Base-by-base conservation (phyloP, 2,113 vertebrate species). In the Sylvietta virens region DNA sequence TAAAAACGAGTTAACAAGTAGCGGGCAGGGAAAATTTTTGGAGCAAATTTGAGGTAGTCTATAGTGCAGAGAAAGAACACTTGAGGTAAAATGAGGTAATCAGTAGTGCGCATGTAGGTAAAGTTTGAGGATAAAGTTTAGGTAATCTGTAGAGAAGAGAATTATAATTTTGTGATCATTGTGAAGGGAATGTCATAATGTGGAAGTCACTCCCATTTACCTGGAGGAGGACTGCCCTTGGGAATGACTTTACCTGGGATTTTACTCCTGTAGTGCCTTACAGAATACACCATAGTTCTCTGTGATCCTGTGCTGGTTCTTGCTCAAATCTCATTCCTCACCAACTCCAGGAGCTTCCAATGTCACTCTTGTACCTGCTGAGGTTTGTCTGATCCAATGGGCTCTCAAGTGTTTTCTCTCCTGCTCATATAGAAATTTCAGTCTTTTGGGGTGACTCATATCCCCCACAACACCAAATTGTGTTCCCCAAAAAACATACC, bases 221-320 rank as follows among this genome's bases (percentile, higher is more conserved):
- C 9, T 24, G 65, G 26, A 40, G 23, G 11, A 76, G 33, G 14
- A 24, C 26, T n/a, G 40, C 17, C 3, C 17, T 3, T 7, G 9
- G 13, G 15, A 50, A 18, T 16, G 22, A 5, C 16, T 13, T 30
- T 9, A 23, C 30, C 40, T 16, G 30, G 30, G 42, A 8, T 60
- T 13, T 70, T 30, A 20, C 8, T 50, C 30, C 16, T 35, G 2
- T 2, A 54, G 45, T 28, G 15, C 24, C 18, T 22, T 19, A 9
- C 1, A 7, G 44, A 57, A 26, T 5, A 33, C 50, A 13, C 15
- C 6, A 0, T 0, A 3, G 9, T 7, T 61, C 22, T 26, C 13
- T 60, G 28, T 45, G 15, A 30, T 35, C 35, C 27, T 10, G 7
- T 16, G 48, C 31, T 45, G 15, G 2, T 70, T 66, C 37, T 56